These are phyloP conservation scores for Esox lucius DNA, from an alignment of 2,797 vertebrate species.

Conservation along the genomic window DNA sequence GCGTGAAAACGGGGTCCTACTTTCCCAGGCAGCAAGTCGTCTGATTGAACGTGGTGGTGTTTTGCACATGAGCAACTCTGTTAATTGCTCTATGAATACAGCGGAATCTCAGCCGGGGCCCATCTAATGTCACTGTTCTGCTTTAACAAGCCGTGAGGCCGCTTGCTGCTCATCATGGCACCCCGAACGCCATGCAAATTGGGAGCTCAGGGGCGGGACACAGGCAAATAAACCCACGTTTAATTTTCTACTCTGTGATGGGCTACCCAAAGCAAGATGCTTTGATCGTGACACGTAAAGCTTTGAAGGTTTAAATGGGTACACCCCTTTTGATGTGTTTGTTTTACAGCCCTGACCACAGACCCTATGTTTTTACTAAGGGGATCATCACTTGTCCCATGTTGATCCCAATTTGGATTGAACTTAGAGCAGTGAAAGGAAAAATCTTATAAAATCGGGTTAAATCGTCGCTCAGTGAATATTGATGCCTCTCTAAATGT, in stretches of 20 bases:
- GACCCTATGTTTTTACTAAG: slow-evolving; percentile 31
- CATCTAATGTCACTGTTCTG: slow-evolving; percentile 25
- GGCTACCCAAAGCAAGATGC: slow-evolving; percentile 40
- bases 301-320: slow-evolving; percentile 69
- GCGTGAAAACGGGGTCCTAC: not conserved
- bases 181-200: slow-evolving; percentile 20
- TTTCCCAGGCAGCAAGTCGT: slow-evolving; percentile 29
- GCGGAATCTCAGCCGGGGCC: not conserved
- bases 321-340: slow-evolving; percentile 62
- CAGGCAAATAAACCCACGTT: slow-evolving; percentile 51
- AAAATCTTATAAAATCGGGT: too few relatives aligned
- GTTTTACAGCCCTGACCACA: slow-evolving; percentile 18
- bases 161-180: not conserved
- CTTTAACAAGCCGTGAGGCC: slow-evolving; percentile 50
- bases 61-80: slow-evolving; percentile 39
- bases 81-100: slow-evolving; percentile 41
- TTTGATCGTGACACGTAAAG: slow-evolving; percentile 72
- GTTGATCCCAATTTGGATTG: slow-evolving; percentile 50
- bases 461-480: too few relatives aligned
- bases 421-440: not conserved
- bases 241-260: slow-evolving; percentile 50
- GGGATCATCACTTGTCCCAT: slow-evolving; percentile 47
- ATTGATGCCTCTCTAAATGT: too few relatives aligned
- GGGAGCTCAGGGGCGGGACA: slow-evolving; percentile 30
- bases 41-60: slow-evolving; percentile 20